phyloP scores from a whole-genome alignment of 2,113 vertebrate genomes.

The Illadopsis cleaveri region DNA sequence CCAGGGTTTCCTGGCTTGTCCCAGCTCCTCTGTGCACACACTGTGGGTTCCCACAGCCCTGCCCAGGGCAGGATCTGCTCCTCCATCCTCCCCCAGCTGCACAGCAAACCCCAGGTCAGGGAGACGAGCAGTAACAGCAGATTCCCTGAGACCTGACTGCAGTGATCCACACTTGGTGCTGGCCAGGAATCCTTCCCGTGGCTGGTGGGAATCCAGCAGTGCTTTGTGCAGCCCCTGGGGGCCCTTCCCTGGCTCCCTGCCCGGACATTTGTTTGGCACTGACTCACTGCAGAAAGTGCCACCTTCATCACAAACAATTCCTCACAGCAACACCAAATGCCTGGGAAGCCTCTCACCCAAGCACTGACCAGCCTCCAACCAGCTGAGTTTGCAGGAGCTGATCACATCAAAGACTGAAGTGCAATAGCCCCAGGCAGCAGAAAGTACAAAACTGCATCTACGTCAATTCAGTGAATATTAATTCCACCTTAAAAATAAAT shows the following conservation, averaged over 20 bases:
- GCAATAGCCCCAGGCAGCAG: neutral
- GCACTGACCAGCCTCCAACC: neutral
- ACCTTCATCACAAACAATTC: neutral
- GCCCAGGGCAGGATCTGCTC: neutral
- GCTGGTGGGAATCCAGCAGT: rapidly evolving
- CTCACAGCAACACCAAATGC: neutral
- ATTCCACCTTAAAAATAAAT: neutral
- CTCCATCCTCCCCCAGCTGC: neutral
- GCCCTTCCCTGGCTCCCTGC: neutral
- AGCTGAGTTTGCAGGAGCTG: constrained; percentile 3
- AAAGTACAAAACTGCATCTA: neutral
- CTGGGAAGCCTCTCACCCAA: neutral
- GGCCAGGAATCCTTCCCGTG: neutral
- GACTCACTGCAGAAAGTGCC: neutral
- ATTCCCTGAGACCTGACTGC: neutral
- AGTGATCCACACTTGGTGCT: neutral
- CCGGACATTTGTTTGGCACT: neutral
- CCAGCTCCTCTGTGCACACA: rapidly evolving
- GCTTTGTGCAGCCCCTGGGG: neutral
- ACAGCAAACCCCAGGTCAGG: neutral
- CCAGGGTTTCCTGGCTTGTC: neutral
- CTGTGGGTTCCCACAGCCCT: neutral
- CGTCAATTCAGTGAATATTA: neutral
- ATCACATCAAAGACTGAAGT: constrained; percentile 13
- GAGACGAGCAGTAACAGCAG: too few species aligned